A percentile compares a stretch with the other conserved stretches of the same genome.
Conservation (phyloP, 2,113 vertebrate species). For the Perca flavescens region DNA sequence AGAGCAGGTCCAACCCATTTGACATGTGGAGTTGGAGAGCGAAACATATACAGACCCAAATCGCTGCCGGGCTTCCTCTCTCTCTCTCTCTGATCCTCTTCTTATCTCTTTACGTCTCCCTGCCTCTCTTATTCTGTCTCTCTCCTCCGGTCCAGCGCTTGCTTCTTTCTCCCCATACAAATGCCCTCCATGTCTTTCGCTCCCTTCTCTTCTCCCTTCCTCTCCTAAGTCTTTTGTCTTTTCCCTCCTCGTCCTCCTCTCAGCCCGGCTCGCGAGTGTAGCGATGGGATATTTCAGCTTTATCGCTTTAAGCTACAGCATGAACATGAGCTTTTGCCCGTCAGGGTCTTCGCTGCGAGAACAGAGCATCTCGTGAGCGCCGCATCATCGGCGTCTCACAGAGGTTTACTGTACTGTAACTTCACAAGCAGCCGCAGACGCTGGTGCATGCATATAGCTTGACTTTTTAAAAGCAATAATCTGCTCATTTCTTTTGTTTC, state of each 20-base stretch:
- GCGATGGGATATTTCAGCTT: constrained; percentile 35
- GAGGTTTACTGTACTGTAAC: neutral
- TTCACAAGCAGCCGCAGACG: neutral
- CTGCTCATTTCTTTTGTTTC: neutral
- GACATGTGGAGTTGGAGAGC: constrained; percentile 60
- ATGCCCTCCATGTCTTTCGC: neutral
- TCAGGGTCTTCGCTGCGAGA: neutral
- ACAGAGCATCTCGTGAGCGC: neutral
- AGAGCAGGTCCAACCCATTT: constrained; percentile 50
- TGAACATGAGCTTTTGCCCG: constrained; percentile 14
- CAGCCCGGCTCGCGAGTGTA: constrained; percentile 29
- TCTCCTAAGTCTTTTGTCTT: neutral
- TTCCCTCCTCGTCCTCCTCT: constrained; percentile 6
- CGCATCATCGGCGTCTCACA: neutral
- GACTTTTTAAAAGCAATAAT: neutral
- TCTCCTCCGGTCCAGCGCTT: neutral
- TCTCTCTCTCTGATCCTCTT: constrained; percentile 32
- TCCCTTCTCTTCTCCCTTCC: neutral
- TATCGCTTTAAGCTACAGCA: constrained; percentile 60
- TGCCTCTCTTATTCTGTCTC: neutral
- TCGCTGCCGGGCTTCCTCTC: constrained; percentile 30
- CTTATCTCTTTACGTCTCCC: constrained; percentile 21
- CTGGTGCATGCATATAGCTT: neutral
- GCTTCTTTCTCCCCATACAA: neutral
- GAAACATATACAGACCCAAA: constrained; percentile 40